These are phyloP conservation scores for Callorhinus ursinus DNA, from an alignment of 2,113 vertebrate genomes.

Conservation along the genomic window DNA sequence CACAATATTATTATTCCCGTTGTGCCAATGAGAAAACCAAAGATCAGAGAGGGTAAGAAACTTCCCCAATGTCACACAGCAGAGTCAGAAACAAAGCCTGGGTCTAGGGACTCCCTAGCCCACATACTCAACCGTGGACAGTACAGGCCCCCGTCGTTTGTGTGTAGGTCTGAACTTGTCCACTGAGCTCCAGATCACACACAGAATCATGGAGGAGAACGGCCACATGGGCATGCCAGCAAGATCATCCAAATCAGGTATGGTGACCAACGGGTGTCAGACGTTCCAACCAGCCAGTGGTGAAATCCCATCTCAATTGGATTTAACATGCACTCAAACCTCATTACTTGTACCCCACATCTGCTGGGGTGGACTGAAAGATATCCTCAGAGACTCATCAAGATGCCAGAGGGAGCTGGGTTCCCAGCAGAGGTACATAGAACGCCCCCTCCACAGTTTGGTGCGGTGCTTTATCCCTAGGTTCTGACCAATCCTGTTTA, in stretches of 20 bases:
- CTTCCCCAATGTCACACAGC: not conserved
- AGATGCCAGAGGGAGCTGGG: not conserved
- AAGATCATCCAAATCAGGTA: not conserved
- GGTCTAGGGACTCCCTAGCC: not conserved
- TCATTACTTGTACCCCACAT: not conserved
- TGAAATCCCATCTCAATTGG: not conserved
- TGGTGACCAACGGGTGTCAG: not conserved
- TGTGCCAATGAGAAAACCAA: not conserved
- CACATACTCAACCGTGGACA: fast-evolving
- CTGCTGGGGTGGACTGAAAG: not conserved
- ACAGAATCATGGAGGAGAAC: not conserved
- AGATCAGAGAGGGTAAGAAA: not conserved
- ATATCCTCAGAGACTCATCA: not conserved
- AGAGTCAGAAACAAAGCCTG: not conserved
- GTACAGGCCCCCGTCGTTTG: not conserved
- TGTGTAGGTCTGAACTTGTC: not conserved
- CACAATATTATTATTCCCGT: not conserved
- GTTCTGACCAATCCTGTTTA: not conserved
- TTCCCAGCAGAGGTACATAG: not conserved
- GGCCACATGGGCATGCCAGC: not conserved
- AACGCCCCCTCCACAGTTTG: fast-evolving
- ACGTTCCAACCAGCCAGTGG: too few species aligned
- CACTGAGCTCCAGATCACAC: not conserved
- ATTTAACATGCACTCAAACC: not conserved
- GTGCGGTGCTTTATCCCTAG: fast-evolving